Evolutionary conservation across 2,113 vertebrate species (phyloP), one percentile per base, ranked within the genome.

Genomic region (Platycercus adscitus): DNA sequence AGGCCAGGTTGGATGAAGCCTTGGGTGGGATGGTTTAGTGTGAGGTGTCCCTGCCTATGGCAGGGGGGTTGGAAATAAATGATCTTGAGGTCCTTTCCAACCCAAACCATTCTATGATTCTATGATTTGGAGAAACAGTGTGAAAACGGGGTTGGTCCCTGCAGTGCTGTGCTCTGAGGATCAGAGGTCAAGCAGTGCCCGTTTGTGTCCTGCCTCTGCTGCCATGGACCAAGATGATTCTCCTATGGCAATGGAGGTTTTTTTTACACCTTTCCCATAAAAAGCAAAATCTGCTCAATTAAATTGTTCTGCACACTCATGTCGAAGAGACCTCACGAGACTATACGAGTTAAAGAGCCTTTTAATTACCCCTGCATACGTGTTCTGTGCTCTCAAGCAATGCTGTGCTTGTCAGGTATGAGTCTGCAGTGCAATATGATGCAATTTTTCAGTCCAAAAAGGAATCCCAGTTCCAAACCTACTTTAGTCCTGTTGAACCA

Each of bases 141-240:
- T 19, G 39, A 24, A 29, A 75, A n/a, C 1, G 7, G 9, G 19
- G 11, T 6, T 31, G 4, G 13, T 37, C 37, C 50, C 31, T 3
- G 8, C 44, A 33, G 11, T 6, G 28, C 26, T 44, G 33, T 20
- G 31, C 66, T 7, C 39, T 39, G 39, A 4, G 46, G 65, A 7
- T 3, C 17, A 16, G 60, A 21, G 60, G 8, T 10, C 2, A 1
- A 37, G 39, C 61, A 26, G 66, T 0, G 2, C 44, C 55, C 15
- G 1, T 10, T 14, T 2, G 1, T 11, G 21, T 77, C 63, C 75
- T 28, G 3, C 21, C 17, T 21, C 63, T 29, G 50, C 28, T 65
- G 64, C 33, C 41, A 7, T 0, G 3, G 39, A 8, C 17, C 56
- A 7, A 10, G 11, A 13, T 7, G 7, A 17, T 17, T 5, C 47